Conservation (phyloP, 2,888 invertebrate genomes). For the Ormyrus nitidulus region DNA sequence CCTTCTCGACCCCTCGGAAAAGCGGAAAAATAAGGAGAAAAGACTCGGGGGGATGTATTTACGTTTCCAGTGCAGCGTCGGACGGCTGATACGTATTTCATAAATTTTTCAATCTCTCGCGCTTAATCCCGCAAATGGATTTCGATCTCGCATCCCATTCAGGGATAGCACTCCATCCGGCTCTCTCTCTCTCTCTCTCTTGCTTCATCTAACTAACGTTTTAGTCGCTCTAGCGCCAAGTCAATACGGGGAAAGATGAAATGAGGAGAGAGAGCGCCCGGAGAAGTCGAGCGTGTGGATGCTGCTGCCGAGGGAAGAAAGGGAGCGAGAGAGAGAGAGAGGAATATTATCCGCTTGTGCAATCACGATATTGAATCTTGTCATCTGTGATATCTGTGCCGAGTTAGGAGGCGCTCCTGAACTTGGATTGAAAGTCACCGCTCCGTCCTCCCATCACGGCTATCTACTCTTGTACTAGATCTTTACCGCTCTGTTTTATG, state of each 20-base stretch:
- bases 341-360: slow-evolving; percentile 61
- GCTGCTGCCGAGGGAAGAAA: not conserved
- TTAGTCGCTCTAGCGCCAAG: slow-evolving; percentile 60
- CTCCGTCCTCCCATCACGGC: no score
- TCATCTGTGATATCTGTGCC: slow-evolving; percentile 56
- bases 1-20: no score
- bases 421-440: slow-evolving; percentile 33
- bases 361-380: slow-evolving; percentile 64
- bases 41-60: not conserved
- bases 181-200: not conserved
- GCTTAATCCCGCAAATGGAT: slow-evolving; percentile 60
- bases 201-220: slow-evolving; percentile 45
- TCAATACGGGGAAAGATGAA: slow-evolving; percentile 63
- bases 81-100: slow-evolving; percentile 49
- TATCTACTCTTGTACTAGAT: no score
- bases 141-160: slow-evolving; percentile 54
- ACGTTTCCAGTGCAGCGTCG: not conserved
- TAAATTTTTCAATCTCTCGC: slow-evolving; percentile 50
- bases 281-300: slow-evolving; percentile 25
- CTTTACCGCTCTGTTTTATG: no score
- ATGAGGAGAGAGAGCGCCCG: slow-evolving; percentile 26
- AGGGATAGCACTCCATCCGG: not conserved
- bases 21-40: not conserved
- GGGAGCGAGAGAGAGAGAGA: slow-evolving; percentile 9
- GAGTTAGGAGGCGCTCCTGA: slow-evolving; percentile 36